These are phyloP conservation scores for Orchesella flavescens DNA, from an alignment of 2,888 invertebrate genomes.

Conservation along the genomic window DNA sequence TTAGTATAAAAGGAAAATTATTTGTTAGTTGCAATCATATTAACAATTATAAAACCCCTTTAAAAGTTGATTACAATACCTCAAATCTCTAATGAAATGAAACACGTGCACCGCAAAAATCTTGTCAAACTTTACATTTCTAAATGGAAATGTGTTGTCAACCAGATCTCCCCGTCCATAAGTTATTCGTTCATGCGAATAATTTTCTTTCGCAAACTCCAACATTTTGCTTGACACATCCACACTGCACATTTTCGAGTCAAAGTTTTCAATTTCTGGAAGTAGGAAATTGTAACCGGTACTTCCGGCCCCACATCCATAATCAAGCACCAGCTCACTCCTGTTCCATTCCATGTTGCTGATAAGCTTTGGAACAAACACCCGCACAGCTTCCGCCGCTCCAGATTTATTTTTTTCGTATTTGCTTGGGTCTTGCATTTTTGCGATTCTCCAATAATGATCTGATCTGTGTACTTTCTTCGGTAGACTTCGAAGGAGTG, in stretches of 20 bases:
- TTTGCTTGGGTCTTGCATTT: background rate
- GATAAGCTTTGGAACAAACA: background rate
- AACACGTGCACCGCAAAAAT: constrained; percentile 18
- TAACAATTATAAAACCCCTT: no score
- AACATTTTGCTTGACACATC: constrained; percentile 11
- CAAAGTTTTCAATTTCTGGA: background rate
- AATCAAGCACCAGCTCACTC: constrained; percentile 16
- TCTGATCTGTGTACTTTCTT: no score
- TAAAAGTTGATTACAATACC: no score
- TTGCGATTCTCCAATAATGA: no score
- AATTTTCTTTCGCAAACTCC: background rate
- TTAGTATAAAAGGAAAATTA: no score
- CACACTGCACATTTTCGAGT: constrained; percentile 8
- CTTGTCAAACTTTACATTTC: background rate
- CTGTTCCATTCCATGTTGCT: background rate
- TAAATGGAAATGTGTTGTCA: background rate
- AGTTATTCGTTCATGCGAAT: background rate
- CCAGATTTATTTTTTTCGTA: background rate
- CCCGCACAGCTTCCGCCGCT: background rate
- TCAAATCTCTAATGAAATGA: background rate
- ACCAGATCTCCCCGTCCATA: background rate
- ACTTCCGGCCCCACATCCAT: constrained; percentile 19
- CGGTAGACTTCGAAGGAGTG: no score
- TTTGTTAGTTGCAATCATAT: no score
- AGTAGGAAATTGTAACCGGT: background rate